Evolutionary conservation across 2,113 vertebrate genomes (phyloP), one percentile per base, ranked within the genome.

Genomic region (Xenopus tropicalis): DNA sequence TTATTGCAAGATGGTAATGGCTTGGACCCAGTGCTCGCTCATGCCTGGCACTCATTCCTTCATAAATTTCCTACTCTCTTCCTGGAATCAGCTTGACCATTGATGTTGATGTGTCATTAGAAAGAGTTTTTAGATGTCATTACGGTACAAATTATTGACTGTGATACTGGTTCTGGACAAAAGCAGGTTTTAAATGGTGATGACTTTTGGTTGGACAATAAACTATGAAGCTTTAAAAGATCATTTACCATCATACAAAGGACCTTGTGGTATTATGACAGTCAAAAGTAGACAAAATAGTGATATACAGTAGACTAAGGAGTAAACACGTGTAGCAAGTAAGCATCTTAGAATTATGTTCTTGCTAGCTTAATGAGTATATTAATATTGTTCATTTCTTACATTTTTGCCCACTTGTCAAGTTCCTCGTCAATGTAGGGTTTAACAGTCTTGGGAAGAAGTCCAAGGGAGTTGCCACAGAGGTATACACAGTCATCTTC

Each of bases 321-420:
- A 37, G 29, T 9, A 37, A 37, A 37, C 29, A 37, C 10, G 6
- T 9, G 10, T 37, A 3, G 10, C 6, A 37, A 37, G 29, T 37
- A 9, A 37, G 6, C 29, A 37, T 9, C 6, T 37, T 1, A 37
- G 10, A 5, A 37, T 37, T 37, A 1, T 37, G 6, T 37, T 8
- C 29, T 37, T 37, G 6, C 10, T 37, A 37, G 29, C 10, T 37
- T 37, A 37, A 9, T 37, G 29, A 37, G 29, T 3, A 37, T 37
- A 37, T 37, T 37, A 8, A 37, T 37, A 37, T 9, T 37, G 29
- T 37, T 37, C 6, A 37, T 2, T 82, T 85, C 93, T 74, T 84
- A 98, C 96, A 29, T 91, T 85, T 85, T 93, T 80, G 93, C 94
- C 97, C 96, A 98, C 65, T 93, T 98, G 58, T 98, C 91, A 79